Evolutionary conservation across 1,140 invertebrate species (phyloP).

Genomic region (Panagrolaimus sp.): DNA sequence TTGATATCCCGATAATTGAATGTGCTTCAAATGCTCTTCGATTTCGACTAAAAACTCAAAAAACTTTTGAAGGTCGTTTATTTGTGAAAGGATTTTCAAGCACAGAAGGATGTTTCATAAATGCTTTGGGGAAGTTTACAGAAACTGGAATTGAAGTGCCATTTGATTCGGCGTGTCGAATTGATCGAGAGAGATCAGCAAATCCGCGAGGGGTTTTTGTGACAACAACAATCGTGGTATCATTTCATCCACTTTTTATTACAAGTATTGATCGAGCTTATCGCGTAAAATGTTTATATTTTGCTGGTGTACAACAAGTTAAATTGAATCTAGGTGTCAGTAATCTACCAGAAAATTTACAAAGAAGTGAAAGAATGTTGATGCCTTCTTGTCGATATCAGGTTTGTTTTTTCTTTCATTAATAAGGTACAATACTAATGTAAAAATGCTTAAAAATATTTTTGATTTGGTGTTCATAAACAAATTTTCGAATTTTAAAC

Average conservation of each 20-base stretch:
- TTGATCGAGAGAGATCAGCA: slow-evolving; percentile 27
- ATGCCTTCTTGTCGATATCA: slow-evolving; percentile 1
- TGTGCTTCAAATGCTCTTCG: not conserved
- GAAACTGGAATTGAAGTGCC: slow-evolving; percentile 1
- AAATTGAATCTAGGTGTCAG: slow-evolving; percentile 22
- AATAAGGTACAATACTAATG: not conserved
- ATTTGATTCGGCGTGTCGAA: not conserved
- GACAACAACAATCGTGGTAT: slow-evolving; percentile 31
- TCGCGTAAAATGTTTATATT: slow-evolving; percentile 38
- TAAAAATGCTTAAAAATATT: no score
- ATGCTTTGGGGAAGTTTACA: not conserved
- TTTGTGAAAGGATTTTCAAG: not conserved
- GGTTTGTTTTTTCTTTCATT: not conserved
- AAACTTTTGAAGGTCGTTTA: not conserved
- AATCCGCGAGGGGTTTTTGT: slow-evolving; percentile 40
- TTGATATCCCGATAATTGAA: not conserved
- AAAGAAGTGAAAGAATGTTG: not conserved
- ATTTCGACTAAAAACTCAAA: not conserved
- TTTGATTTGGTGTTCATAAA: no score
- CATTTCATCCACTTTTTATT: slow-evolving; percentile 38
- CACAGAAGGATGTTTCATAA: not conserved
- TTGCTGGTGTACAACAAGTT: slow-evolving; percentile 42
- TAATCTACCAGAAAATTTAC: not conserved
- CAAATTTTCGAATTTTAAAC: no score
- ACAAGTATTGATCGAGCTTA: slow-evolving; percentile 43